A percentile compares a stretch with the other conserved stretches of the same genome.
phyloP scores from a whole-genome alignment of 2,888 invertebrate genomes.

The Dasypogon diadema region DNA sequence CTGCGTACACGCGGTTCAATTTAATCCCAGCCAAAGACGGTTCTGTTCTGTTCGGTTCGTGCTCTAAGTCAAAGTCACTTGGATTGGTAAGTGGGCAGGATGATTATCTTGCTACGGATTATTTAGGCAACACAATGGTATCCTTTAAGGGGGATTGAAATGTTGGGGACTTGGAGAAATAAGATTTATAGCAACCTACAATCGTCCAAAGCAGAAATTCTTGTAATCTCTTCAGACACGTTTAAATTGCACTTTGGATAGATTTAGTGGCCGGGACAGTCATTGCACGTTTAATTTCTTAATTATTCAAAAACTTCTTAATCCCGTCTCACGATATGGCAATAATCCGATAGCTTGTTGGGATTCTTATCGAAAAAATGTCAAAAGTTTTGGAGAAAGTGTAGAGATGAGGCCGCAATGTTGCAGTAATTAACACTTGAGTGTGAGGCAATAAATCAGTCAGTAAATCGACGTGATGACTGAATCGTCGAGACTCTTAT shows the following conservation, averaged over 20 bases:
- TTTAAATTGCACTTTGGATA: not conserved
- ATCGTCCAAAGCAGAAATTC: not conserved
- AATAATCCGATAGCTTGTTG: not conserved
- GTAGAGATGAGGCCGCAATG: slow-evolving; percentile 14
- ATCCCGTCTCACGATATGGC: not conserved
- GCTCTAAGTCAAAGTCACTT: not conserved
- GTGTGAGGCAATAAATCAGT: slow-evolving; percentile 10
- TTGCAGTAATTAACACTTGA: slow-evolving; percentile 22
- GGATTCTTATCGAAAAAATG: not conserved
- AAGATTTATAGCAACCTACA: not conserved
- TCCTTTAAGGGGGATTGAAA: too few relatives aligned
- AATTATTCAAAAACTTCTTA: slow-evolving; percentile 19
- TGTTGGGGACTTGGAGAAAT: too few relatives aligned
- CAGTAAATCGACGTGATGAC: not conserved
- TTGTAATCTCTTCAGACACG: too few relatives aligned
- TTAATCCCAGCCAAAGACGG: not conserved
- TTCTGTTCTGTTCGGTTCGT: not conserved
- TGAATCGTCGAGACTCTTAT: not conserved
- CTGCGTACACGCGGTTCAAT: not conserved
- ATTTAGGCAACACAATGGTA: not conserved
- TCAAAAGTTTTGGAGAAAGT: slow-evolving; percentile 22
- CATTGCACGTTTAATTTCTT: not conserved
- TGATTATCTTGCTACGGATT: too few relatives aligned
- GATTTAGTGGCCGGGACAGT: not conserved
- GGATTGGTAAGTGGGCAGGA: not conserved